These are phyloP conservation scores for Murina feae DNA, from an alignment of 2,113 vertebrate genomes.

Conservation along the genomic window DNA sequence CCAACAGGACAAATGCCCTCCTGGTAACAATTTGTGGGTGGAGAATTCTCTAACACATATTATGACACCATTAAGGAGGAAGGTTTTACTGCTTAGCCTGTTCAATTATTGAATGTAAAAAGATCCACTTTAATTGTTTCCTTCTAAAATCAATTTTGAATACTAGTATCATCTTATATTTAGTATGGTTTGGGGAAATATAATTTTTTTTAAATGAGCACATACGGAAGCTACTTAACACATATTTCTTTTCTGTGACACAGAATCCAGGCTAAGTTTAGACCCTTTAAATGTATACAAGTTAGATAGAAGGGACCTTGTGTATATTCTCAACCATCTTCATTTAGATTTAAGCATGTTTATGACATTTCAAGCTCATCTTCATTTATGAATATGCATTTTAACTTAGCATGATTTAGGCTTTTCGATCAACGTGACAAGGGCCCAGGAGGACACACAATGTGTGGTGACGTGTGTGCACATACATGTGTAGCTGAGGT, in stretches of 20 bases:
- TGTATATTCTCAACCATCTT: not conserved
- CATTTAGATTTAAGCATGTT: not conserved
- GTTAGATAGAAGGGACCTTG: not conserved
- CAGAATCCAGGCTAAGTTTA: not conserved
- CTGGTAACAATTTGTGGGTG: not conserved
- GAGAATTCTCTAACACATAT: not conserved
- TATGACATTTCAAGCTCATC: not conserved
- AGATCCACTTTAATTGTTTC: not conserved
- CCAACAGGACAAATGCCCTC: not conserved
- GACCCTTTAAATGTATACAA: not conserved
- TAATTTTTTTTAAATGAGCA: not conserved
- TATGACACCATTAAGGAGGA: not conserved
- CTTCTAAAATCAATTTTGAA: not conserved
- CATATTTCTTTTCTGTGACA: slow-evolving; percentile 12
- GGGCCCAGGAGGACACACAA: not conserved
- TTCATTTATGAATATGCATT: not conserved
- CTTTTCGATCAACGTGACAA: not conserved
- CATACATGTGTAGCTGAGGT: not conserved
- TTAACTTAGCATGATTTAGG: not conserved
- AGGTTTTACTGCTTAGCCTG: not conserved
- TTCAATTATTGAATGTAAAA: slow-evolving; percentile 17
- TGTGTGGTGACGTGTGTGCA: not conserved
- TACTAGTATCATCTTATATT: not conserved
- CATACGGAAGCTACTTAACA: not conserved
- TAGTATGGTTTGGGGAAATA: not conserved